Evolutionary conservation across 2,888 invertebrate genomes (phyloP).

Genomic region (Lydus trimaculatus): DNA sequence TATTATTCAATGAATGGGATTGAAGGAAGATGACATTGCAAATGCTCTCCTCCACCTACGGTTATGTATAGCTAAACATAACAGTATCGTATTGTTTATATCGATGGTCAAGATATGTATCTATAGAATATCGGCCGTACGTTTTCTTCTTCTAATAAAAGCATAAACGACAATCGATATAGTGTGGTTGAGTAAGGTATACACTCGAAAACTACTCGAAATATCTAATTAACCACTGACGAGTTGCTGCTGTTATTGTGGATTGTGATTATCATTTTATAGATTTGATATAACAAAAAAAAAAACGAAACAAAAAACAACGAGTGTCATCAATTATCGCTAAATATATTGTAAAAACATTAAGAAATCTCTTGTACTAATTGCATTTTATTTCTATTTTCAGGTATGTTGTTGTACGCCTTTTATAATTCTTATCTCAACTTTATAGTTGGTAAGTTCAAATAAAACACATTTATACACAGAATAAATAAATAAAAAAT

Average conservation of each 20-base stretch:
- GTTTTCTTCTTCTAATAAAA: neutral
- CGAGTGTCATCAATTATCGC: constrained; percentile 1
- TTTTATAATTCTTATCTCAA: constrained; percentile 23
- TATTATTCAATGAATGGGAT: constrained; percentile 15
- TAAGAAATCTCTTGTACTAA: constrained; percentile 26
- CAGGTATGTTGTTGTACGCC: constrained; percentile 26
- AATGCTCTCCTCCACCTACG: constrained; percentile 14
- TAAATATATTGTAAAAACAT: constrained; percentile 23
- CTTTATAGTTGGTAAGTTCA: constrained; percentile 18
- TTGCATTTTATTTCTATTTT: constrained; percentile 24
- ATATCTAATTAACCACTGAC: neutral
- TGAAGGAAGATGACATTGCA: constrained; percentile 19
- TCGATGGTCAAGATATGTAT: constrained; percentile 12
- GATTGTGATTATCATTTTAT: neutral
- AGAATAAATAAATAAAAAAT: neutral
- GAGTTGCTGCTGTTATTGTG: neutral
- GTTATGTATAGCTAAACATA: constrained; percentile 6
- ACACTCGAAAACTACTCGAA: neutral
- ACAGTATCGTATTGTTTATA: constrained; percentile 20
- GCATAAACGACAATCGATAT: neutral
- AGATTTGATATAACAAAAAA: neutral
- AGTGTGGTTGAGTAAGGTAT: neutral
- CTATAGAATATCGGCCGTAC: constrained; percentile 12
- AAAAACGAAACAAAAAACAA: neutral
- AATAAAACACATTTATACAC: constrained; percentile 1